Percentiles rank a stretch among this genome's conserved stretches.
Evolutionary conservation across 2,888 invertebrate genomes (phyloP).

Genomic region (Plusia festucae): DNA sequence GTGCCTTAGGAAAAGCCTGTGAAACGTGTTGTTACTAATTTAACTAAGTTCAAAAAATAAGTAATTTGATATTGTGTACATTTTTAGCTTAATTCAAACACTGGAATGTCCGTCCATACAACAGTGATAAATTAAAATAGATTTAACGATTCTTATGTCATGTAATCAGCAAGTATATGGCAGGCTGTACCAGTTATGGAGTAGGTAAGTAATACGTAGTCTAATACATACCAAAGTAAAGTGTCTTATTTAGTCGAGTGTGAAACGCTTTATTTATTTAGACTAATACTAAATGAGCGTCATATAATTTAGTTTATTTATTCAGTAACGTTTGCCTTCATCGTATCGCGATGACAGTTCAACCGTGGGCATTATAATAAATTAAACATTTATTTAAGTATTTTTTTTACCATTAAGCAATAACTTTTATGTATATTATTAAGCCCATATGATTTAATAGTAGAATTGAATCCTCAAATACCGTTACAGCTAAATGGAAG

Average conservation of each 20-base stretch:
- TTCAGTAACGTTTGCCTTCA: constrained; percentile 19
- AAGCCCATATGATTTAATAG: not conserved
- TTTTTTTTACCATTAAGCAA: not conserved
- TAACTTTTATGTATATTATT: not conserved
- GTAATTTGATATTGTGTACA: constrained; percentile 38
- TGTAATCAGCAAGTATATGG: constrained; percentile 45
- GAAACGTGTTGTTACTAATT: constrained; percentile 56
- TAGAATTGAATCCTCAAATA: not conserved
- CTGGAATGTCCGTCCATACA: constrained; percentile 57
- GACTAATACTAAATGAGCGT: constrained; percentile 54
- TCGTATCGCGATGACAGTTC: constrained; percentile 4
- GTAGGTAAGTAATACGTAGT: constrained; percentile 69
- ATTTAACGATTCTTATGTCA: constrained; percentile 39
- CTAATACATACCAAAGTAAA: constrained; percentile 86
- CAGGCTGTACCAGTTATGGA: constrained; percentile 46
- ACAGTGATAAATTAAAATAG: constrained; percentile 52
- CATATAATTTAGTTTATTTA: constrained; percentile 57
- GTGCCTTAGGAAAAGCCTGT: constrained; percentile 65
- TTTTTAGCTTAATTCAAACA: constrained; percentile 33
- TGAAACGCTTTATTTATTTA: constrained; percentile 88
- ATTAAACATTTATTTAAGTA: constrained; percentile 4
- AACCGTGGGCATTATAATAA: constrained; percentile 7
- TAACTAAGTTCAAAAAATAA: constrained; percentile 36
- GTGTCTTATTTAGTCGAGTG: constrained; percentile 86
- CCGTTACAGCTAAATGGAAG: not conserved